Percentiles rank a stretch among this genome's conserved stretches.
These are phyloP conservation scores for Orchestia grillus DNA, from an alignment of 1,140 invertebrate species.

Conservation along the genomic window DNA sequence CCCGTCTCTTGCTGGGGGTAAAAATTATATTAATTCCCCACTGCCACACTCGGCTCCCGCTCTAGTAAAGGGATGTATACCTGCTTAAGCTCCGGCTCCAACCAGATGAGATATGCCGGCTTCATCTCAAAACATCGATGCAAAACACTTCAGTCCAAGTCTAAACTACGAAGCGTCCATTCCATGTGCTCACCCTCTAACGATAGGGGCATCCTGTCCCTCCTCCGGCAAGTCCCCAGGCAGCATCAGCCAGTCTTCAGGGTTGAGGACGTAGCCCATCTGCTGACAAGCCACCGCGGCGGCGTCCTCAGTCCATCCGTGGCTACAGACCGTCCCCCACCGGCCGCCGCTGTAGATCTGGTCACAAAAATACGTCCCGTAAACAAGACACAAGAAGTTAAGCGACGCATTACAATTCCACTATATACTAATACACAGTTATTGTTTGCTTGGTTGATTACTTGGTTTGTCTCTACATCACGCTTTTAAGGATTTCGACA, in stretches of 20 bases:
- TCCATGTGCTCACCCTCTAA: constrained; percentile 74
- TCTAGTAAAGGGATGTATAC: no score
- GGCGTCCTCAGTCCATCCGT: constrained; percentile 93
- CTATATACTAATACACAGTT: no score
- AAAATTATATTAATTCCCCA: no score
- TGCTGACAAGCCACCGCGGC: constrained; percentile 96
- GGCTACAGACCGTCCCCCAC: constrained; percentile 98
- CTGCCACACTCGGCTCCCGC: no score
- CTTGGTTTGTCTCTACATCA: no score
- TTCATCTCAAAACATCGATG: not conserved
- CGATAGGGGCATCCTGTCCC: constrained; percentile 82
- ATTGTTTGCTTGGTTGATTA: no score
- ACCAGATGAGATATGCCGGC: not conserved
- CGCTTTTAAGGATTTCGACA: no score
- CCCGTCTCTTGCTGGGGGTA: no score
- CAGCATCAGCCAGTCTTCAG: constrained; percentile 90
- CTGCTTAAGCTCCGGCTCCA: no score
- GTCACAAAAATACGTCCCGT: not conserved
- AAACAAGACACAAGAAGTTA: not conserved
- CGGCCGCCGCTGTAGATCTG: constrained; percentile 74
- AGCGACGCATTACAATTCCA: not conserved
- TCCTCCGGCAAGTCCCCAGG: constrained; percentile 83
- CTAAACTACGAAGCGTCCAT: not conserved
- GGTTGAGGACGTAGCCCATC: constrained; percentile 91
- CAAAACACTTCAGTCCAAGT: not conserved